Evolutionary conservation across 2,797 vertebrate species (phyloP).

Genomic region (Schizopygopsis pylzovi): DNA sequence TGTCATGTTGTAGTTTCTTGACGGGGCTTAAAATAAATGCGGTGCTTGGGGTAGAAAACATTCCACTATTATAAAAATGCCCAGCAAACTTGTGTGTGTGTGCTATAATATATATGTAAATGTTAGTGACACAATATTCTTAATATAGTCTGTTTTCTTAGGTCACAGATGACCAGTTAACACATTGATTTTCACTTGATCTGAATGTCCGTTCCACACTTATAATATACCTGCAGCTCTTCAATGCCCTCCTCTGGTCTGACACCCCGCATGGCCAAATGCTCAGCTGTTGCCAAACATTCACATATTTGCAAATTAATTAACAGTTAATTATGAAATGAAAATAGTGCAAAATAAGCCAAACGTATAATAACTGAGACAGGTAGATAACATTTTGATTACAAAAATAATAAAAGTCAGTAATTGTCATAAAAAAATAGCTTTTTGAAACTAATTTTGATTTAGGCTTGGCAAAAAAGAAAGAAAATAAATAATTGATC

Average conservation of each 20-base stretch:
- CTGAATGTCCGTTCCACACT: neutral
- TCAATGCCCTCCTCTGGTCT: neutral
- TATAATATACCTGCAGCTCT: neutral
- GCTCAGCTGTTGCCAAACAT: neutral
- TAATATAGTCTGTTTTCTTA: neutral
- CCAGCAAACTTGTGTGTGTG: no score
- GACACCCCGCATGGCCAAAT: neutral
- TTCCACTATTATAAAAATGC: no score
- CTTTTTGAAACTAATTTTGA: neutral
- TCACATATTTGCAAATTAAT: no score
- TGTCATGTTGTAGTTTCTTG: no score
- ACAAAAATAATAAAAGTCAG: neutral
- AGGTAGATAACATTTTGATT: neutral
- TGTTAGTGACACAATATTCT: neutral
- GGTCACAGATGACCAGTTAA: neutral
- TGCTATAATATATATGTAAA: no score
- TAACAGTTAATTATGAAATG: neutral
- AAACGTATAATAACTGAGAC: neutral
- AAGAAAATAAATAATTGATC: no score
- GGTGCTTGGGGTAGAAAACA: no score
- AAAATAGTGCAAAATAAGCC: neutral
- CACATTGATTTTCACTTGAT: neutral
- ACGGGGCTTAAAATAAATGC: no score
- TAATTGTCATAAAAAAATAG: neutral
- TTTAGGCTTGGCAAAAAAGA: neutral